Base-by-base conservation (phyloP, 2,797 vertebrate genomes). In the Xenentodon cancila region DNA sequence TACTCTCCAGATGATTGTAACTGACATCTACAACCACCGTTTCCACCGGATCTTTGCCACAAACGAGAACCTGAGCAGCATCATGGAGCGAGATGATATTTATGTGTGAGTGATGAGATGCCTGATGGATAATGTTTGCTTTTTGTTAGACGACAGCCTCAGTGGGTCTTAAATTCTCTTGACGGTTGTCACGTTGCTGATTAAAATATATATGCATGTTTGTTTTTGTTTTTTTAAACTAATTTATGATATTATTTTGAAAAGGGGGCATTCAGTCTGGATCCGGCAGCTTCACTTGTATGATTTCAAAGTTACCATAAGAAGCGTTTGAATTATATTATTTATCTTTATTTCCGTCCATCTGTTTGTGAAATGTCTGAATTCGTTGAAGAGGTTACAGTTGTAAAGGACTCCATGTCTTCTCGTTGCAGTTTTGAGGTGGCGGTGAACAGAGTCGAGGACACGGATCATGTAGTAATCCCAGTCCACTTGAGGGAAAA, bases 1-100 rank as follows among this genome's bases (percentile, higher is more conserved):
- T 32, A 3, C 45, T 9, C 22, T 19, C 3, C 45, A 94, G 92
- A 94, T 94, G 93, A 95, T 99, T 86, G 98, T 99, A 82, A 99
- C 97, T 8, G 97, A 99, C 88, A 98, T 99, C 90, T 99, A 99
- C 93, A 99, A 98, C 93, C 98, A 99, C 88, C 95, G 96, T 61
- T 99, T 99, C 89, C 97, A 99, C 82, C 95, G 97, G 75, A 99
- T 99, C 93, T 99, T 99, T 56, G 94, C 95, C 77, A 94, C 95
- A 87, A 97, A 98, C 79, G 97, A 99, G 88, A 98, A 98, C 91
- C 91, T 99, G 67, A 99, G 95, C 93, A 99, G 97, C 90, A 99
- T 99, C 91, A 98, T 98, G 96, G 98, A 99, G 75, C 93, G 96
- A 67, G 98, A 99, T 75, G 96, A 99, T 86, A 99, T 99, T 89